Base-by-base conservation (phyloP, 2,797 vertebrate species). In the Megalops cyprinoides region DNA sequence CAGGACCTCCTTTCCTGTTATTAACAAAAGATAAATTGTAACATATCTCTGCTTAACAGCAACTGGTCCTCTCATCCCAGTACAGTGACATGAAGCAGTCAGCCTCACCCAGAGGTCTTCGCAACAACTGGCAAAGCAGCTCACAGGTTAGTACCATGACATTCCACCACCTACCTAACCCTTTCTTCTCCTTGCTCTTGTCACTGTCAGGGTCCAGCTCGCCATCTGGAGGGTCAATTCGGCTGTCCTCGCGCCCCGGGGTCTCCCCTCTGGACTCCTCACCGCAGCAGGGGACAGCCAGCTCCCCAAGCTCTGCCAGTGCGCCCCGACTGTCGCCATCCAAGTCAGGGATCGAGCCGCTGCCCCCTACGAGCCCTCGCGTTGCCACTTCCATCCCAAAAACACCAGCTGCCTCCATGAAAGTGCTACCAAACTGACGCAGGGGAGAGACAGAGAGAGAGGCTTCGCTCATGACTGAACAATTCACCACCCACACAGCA, bases 1-100 rank as follows among this genome's bases (percentile, higher is more conserved):
- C 53, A 97, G 89, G 28, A 99, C 98, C 92, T 99, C 98, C 94
- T 99, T 99, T 84, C 98, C 98, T 99, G 85, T 10, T 79, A 84
- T 85, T 49, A 79, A 82, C 7, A 84, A 69, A 60, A 86, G 34
- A 69, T 79, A 87, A 6, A 74, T 79, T 39, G 62, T 85, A 18
- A 79, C 6, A 55, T 79, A 65, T 42, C 83, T 77, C 75, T 37
- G 65, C 74, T 74, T 75, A 28, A 34, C 49, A 31, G 46, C 9
- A 48, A 7, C n/a, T n/a, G n/a, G n/a, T n/a, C 62, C 31, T 34
- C 31, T 65, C 31, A 58, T 31, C 58, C 62, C n/a, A n/a, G n/a
- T n/a, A n/a, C n/a, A n/a, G n/a, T n/a, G n/a, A n/a, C n/a, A n/a
- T n/a, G n/a, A n/a, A n/a, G n/a, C n/a, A n/a, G n/a, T n/a, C n/a